Base-by-base conservation (phyloP, 1,140 invertebrate species). In the Drosophila lowei region DNA sequence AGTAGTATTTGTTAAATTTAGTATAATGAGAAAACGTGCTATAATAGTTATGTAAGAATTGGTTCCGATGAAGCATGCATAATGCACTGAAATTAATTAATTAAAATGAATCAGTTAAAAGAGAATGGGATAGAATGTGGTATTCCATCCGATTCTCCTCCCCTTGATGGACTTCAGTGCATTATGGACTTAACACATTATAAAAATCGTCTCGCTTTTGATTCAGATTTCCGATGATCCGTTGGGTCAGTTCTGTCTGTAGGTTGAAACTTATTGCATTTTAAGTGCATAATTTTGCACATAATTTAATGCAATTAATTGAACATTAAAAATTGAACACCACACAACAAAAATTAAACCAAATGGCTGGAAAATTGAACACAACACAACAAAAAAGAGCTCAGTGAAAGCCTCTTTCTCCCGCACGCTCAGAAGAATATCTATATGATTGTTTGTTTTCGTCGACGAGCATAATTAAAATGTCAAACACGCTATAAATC, bases 401-500 rank as follows among this genome's bases (percentile, higher is more conserved):
- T 25, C 23, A 55, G 62, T 77, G 72, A 85, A 86, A 77, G 47
- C 2, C 28, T 2, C 23, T 25, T 4, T 11, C 30, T 11, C 30
- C 3, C 11, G 15, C 68, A 30, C 30, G 11, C 11, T 25, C 42
- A 59, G 9, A 42, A 34, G 30, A 44, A 73, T 74, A 54, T 66
- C 15, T 44, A 54, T 56, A 59, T 59, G 54, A 66, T 73, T 64
- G 47, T 73, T 64, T 73, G 58, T 55, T 59, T 66, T 53, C 54
- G 61, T 65, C 72, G 53, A 50, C 55, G 34, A 59, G 71, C 72
- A 74, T 74, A 74, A 74, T 74, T 74, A 74, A 74, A 74, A 74
- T 81, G 81, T 85, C 81, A 85, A 81, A 71, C 81, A 74, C 66
- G 78, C 55, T 61, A 85, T 80, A 71, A 85, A 85, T 85, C 77